These are phyloP conservation scores for Acholoe squamosa DNA, from an alignment of 2,888 invertebrate genomes.

Conservation along the genomic window DNA sequence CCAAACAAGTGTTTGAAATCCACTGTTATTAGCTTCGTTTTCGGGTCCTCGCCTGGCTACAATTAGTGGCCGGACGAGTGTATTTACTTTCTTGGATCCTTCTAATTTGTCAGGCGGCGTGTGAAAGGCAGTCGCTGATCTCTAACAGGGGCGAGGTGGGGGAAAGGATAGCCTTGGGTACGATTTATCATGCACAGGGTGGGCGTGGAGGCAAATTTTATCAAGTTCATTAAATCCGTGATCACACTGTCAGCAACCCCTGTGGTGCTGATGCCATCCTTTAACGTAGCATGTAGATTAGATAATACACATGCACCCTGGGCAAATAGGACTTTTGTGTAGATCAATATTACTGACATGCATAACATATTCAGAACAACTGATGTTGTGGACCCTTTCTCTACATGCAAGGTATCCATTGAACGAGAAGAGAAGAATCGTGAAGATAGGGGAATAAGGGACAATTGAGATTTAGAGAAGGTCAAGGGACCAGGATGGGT, in stretches of 20 bases:
- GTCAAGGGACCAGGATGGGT: too few relatives aligned
- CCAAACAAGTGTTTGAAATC: constrained; percentile 41
- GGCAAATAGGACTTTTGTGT: too few relatives aligned
- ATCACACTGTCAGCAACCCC: neutral
- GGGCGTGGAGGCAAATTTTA: neutral
- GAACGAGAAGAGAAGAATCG: too few relatives aligned
- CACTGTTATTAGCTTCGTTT: constrained; percentile 43
- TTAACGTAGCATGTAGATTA: too few relatives aligned
- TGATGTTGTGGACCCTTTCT: too few relatives aligned
- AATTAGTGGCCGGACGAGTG: constrained; percentile 35
- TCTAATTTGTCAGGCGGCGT: constrained; percentile 20
- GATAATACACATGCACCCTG: too few relatives aligned
- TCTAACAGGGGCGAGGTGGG: neutral
- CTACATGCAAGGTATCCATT: too few relatives aligned
- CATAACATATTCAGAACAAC: too few relatives aligned
- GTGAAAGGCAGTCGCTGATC: constrained; percentile 18
- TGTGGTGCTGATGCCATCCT: too few relatives aligned
- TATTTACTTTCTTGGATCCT: constrained; percentile 46
- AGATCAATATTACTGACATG: too few relatives aligned
- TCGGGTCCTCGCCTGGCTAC: constrained; percentile 4
- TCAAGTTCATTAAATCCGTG: constrained; percentile 41
- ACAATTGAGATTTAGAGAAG: too few relatives aligned
- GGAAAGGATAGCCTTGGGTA: neutral
- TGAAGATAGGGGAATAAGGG: too few relatives aligned
- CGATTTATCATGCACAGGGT: constrained; percentile 24